Evolutionary conservation across 1,140 invertebrate genomes (phyloP), one percentile per base, ranked within the genome.

Genomic region (Penaeus vannamei): DNA sequence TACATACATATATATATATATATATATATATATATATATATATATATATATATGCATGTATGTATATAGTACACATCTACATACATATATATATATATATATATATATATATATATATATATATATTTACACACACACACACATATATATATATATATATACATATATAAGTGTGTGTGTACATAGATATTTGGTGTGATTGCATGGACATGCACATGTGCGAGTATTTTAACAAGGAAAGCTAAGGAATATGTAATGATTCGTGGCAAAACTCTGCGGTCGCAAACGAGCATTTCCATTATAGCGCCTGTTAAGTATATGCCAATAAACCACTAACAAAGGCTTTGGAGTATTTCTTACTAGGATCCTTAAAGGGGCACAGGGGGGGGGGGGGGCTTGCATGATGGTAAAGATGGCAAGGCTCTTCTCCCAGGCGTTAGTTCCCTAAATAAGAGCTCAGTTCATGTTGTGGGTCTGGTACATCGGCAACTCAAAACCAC

Each of bases 11-110:
- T 76, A 76, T 29, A 29, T 76, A 29, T 32, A 76, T 76, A 76
- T 26, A 76, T 76, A 76, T 76, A 76, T 76, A 76, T 29, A 76
- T 26, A 76, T 76, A 76, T 72, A 72, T 26, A 72, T 26, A 72
- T 72, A 72, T 72, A 72, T 72, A 72, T 72, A 26, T 26, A 72
- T 72, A 72, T 72, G 29, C 29, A 72, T 26, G 29, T 29, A 72
- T 72, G 29, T 4, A 72, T 72, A 72, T 26, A 72, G 3, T 72
- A 72, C 29, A 72, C 29, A 72, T 72, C 29, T 26, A 72, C 29
- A 72, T 72, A 72, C 29, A 72, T 26, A 72, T 26, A 72, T 36
- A 72, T 26, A 72, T 36, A 72, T 26, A 72, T 36, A 72, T 26
- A 72, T n/a, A 26, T 26, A 26, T 26, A 26, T 23, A 72, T 72